These are phyloP conservation scores for Lophochroa leadbeateri DNA, from an alignment of 2,113 vertebrate species.

Conservation along the genomic window DNA sequence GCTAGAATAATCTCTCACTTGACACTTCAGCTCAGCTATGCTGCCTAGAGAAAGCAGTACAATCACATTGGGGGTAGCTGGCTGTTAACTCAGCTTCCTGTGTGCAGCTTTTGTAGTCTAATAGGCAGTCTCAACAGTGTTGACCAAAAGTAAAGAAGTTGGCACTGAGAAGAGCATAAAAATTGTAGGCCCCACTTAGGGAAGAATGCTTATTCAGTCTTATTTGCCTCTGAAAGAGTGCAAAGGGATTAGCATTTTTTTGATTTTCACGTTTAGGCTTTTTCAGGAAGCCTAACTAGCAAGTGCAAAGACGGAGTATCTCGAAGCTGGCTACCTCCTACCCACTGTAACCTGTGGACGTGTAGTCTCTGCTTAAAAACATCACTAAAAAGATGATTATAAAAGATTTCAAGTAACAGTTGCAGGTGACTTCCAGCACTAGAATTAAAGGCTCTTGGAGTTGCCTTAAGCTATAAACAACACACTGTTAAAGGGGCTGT, in stretches of 20 bases:
- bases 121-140: neutral
- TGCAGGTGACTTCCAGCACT: neutral
- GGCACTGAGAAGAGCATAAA: neutral
- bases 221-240: neutral
- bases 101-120: neutral
- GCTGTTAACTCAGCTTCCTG: neutral
- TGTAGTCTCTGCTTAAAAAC: neutral
- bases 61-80: neutral
- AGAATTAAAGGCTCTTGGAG: neutral
- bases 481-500: neutral
- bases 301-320: neutral
- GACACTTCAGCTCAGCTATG: neutral
- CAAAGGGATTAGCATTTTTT: neutral
- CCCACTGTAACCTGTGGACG: neutral
- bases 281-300: neutral
- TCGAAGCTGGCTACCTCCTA: neutral
- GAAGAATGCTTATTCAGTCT: neutral
- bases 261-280: neutral
- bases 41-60: neutral
- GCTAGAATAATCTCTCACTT: neutral
- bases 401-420: neutral
- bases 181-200: neutral
- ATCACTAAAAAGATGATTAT: neutral
- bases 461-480: neutral
- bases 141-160: neutral